These are phyloP conservation scores for Botrylloides violaceus DNA, from an alignment of 23 tunicate species.

Conservation along the genomic window DNA sequence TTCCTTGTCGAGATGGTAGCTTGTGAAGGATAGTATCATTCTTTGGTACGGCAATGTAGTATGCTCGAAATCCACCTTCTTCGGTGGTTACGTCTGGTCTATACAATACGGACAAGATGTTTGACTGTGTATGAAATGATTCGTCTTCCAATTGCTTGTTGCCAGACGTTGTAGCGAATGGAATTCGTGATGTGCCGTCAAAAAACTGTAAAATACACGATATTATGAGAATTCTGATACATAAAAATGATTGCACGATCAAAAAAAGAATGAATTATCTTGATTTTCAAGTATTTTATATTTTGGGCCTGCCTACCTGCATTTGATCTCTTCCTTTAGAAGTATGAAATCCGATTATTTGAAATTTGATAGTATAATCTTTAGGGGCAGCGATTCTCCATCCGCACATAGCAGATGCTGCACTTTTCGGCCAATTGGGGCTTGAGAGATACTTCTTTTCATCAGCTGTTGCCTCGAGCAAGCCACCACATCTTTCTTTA, in stretches of 20 bases:
- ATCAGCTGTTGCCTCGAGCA: background rate
- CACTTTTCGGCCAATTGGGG: slow-evolving; percentile 20
- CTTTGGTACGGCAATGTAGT: slow-evolving; percentile 12
- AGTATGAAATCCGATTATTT: slow-evolving; percentile 20
- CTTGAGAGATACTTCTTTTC: slow-evolving; percentile 8
- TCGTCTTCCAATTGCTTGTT: background rate
- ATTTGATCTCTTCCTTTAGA: background rate
- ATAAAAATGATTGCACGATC: no score
- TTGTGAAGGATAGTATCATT: no score
- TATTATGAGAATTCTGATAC: no score
- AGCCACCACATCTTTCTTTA: slow-evolving; percentile 20
- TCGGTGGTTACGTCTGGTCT: slow-evolving; percentile 19
- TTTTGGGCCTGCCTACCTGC: slow-evolving; percentile 10
- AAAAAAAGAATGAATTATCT: no score
- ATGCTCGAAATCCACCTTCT: slow-evolving; percentile 25
- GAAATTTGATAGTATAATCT: slow-evolving; percentile 3
- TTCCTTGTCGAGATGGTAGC: no score
- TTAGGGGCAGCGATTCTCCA: slow-evolving; percentile 11
- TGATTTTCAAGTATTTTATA: no score
- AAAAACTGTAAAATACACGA: background rate
- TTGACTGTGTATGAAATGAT: background rate
- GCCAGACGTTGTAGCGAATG: background rate
- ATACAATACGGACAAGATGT: background rate
- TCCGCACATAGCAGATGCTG: background rate
- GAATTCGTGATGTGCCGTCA: slow-evolving; percentile 1